Base-by-base conservation (phyloP, 1,140 invertebrate genomes). In the Chymomyza costata region DNA sequence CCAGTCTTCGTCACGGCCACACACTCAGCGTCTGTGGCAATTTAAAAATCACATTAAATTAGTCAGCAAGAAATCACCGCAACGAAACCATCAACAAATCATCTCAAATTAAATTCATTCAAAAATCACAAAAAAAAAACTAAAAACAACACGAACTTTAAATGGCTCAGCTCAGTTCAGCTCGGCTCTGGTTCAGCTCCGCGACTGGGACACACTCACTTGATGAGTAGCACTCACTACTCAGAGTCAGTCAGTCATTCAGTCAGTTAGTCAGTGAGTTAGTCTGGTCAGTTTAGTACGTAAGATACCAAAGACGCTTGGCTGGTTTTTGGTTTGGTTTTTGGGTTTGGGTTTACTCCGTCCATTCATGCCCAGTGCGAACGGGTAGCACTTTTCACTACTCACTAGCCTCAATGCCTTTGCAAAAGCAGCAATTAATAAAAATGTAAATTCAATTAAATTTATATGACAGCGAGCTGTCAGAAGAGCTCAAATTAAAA, bases 401-500 rank as follows among this genome's bases (percentile, higher is more conserved):
- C 19, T 28, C 37, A 11, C n/a, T 14, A 10, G 32, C 32, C 32
- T 34, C 18, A 31, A 18, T 13, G 49, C 13, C 13, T 10, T 7
- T 34, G 8, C 6, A 3, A 38, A 14, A 38, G 35, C 14, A 64
- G 67, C 73, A 80, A 80, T 84, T 84, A 84, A 84, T 84, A 84
- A 84, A 84, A 84, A 84, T 84, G 82, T 84, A 84, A 83, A 84
- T 84, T 84, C 82, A 84, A 84, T 84, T 84, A 84, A 84, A 84
- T 84, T 84, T 84, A 84, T 84, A 84, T 84, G 82, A 84, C 82
- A 84, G 76, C 76, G 48, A 73, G 82, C 82, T 84, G 82, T 84
- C 82, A 80, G 74, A 80, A 84, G 69, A 81, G 54, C 76, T 84
- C 82, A 84, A 84, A 84, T 84, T 84, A 84, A 84, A 84, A 74